phyloP scores from a whole-genome alignment of 64 coral and sea anemone genomes.

The Dendronephthya gigantea region DNA sequence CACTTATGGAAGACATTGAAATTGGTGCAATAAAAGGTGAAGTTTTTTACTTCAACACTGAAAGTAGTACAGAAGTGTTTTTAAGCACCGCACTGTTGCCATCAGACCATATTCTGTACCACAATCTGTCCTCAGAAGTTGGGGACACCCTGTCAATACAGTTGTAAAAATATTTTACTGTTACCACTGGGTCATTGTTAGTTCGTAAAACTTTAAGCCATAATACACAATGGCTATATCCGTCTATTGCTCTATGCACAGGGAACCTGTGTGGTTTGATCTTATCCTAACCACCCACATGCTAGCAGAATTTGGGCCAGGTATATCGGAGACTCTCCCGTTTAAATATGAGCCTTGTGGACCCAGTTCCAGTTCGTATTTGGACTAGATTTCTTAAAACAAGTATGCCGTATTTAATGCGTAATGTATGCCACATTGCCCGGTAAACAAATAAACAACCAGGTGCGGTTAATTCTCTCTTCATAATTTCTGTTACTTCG shows the following conservation, averaged over 20 bases:
- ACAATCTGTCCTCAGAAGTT: background rate
- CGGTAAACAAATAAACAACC: slow-evolving; percentile 1
- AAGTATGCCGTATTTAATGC: slow-evolving; percentile 16
- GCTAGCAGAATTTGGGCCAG: background rate
- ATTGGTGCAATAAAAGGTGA: background rate
- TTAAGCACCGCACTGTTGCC: slow-evolving; percentile 12
- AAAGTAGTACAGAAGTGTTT: background rate
- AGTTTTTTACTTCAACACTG: slow-evolving; percentile 28
- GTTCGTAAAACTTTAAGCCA: background rate
- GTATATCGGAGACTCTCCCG: background rate
- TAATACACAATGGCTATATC: background rate
- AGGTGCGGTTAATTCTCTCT: slow-evolving; percentile 6
- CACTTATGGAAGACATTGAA: slow-evolving; percentile 34
- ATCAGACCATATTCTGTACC: slow-evolving; percentile 18
- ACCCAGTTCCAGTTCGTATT: background rate
- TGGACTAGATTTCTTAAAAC: slow-evolving; percentile 6
- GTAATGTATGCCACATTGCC: slow-evolving; percentile 19
- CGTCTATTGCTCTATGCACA: background rate
- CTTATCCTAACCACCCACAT: background rate
- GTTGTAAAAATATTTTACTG: background rate
- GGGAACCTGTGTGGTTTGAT: background rate
- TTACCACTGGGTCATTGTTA: background rate
- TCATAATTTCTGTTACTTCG: slow-evolving; percentile 18
- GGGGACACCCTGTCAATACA: background rate
- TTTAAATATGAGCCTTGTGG: background rate